Base-by-base conservation (phyloP, 2,888 invertebrate species). In the Drosophila pseudotakahashii region DNA sequence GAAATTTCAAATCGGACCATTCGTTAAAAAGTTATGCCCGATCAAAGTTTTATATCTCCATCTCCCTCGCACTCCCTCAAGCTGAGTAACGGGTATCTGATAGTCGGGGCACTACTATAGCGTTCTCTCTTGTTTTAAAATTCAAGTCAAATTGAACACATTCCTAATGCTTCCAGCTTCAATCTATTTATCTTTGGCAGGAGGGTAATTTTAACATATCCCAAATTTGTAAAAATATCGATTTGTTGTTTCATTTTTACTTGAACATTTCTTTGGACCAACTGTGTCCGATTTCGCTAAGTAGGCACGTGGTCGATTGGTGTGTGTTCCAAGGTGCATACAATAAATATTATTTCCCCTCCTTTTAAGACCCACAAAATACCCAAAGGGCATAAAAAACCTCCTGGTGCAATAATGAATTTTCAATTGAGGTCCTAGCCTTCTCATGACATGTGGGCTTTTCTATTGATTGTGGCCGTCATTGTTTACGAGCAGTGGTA, bases 401-500 rank as follows among this genome's bases (percentile, higher is more conserved):
- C 14, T 34, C 16, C 16, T 34, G 16, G 48, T 48, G 48, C 57
- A 45, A 47, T 51, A 71, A 59, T 55, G 70, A 57, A 61, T 57
- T 63, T 62, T 36, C 44, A 54, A 72, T 66, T 60, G 59, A 53
- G 58, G 69, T 70, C 63, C 58, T 47, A 68, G 30, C 45, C 54
- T 41, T 41, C 58, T 16, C 32, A 23, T 47, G 47, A 45, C 45
- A 30, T 58, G 51, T 41, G 58, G 39, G 6, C 19, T 67, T 63
- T 62, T 62, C 70, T 76, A 76, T 79, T 57, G 77, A 71, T 74
- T 70, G 53, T 32, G 26, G 55, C 34, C 11, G 19, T 62, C 72
- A 82, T 81, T 82, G 76, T 81, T 81, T 81, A 85, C 69, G 80
- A 72, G 64, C 58, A 34, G 16, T 39, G 45, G 78, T 68, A 79